A percentile compares a stretch with the other conserved stretches of the same genome.
Evolutionary conservation across 1,140 invertebrate genomes (phyloP).

Genomic region (Portunus trituberculatus): DNA sequence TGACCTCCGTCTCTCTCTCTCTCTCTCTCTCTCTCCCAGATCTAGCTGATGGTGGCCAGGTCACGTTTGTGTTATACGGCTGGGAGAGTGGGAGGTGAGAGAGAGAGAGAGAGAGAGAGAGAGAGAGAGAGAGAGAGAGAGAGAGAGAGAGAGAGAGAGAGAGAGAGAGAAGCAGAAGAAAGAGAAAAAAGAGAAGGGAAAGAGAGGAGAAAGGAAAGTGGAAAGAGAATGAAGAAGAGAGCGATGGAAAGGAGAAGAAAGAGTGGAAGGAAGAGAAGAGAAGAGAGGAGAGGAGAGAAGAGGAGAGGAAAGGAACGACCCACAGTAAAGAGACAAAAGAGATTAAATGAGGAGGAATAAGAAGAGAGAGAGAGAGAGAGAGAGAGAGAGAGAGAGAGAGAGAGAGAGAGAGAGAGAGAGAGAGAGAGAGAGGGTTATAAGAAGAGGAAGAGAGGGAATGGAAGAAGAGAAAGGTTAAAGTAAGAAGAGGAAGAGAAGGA

Average conservation of each 20-base stretch:
- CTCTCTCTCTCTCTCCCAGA: not conserved
- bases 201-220: not conserved
- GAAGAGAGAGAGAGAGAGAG: too few species aligned
- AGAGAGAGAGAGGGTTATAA: too few species aligned
- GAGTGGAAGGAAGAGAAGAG: not conserved
- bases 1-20: not conserved
- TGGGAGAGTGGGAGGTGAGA: not conserved
- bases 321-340: too few species aligned
- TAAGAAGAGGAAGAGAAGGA: too few species aligned
- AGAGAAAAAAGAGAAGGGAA: not conserved
- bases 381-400: too few species aligned
- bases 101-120: not conserved
- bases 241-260: not conserved
- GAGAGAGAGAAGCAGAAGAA: not conserved
- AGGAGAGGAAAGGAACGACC: too few species aligned
- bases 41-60: not conserved
- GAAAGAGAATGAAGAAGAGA: not conserved
- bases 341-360: too few species aligned
- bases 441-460: too few species aligned
- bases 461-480: too few species aligned
- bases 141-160: not conserved
- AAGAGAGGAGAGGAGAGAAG: not conserved
- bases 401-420: too few species aligned
- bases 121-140: conserved; percentile 11
- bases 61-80: not conserved